phyloP scores from a whole-genome alignment of 2,113 vertebrate genomes.

The Scopus umbretta region DNA sequence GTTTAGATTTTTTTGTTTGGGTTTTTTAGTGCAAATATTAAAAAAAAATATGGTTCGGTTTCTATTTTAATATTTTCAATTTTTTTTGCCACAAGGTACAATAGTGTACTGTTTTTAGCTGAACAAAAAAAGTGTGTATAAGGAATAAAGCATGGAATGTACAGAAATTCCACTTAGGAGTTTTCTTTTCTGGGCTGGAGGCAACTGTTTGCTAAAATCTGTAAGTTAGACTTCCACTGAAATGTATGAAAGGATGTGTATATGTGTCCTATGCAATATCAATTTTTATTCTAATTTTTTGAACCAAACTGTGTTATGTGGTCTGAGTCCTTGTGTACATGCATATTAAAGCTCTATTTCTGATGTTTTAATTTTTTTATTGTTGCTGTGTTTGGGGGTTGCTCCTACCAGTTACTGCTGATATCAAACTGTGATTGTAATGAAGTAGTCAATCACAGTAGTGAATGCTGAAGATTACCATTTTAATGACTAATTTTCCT shows the following conservation, averaged over 20 bases:
- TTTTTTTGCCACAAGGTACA: neutral
- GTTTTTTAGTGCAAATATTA: neutral
- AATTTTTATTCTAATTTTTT: neutral
- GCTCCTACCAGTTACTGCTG: neutral
- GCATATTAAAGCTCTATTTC: neutral
- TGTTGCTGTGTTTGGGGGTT: neutral
- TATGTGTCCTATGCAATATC: neutral
- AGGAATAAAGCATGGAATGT: neutral
- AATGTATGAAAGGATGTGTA: neutral
- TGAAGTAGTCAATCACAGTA: conserved; percentile 38
- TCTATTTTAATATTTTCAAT: neutral
- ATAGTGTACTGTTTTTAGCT: neutral
- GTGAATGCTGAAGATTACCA: conserved; percentile 1
- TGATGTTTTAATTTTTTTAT: neutral
- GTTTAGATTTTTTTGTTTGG: neutral
- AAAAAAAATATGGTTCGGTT: neutral
- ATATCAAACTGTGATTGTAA: conserved; percentile 53
- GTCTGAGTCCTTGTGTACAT: neutral
- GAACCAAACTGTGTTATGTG: neutral
- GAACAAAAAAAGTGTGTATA: neutral
- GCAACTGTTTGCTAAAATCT: neutral
- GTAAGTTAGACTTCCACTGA: neutral
- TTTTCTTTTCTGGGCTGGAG: neutral
- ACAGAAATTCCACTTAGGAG: neutral
- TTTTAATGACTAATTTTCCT: conserved; percentile 39